A percentile compares a stretch with the other conserved stretches of the same genome.
Conservation (phyloP, 2,113 vertebrate genomes). For the Oenanthe oenanthe region DNA sequence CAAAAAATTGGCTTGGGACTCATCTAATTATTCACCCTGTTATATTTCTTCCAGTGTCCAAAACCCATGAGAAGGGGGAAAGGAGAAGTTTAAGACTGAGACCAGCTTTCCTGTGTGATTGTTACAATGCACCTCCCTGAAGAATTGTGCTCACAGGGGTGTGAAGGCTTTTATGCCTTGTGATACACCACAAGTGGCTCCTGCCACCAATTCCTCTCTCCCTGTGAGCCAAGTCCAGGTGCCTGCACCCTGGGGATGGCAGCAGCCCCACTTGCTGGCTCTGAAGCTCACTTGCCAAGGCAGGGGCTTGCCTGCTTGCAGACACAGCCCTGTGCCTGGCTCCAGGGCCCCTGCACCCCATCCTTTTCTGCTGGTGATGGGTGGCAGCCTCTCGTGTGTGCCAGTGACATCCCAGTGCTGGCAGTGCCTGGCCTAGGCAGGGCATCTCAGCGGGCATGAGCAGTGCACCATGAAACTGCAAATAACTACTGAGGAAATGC, state of each 20-base stretch:
- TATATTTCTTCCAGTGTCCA: background rate
- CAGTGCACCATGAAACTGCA: background rate
- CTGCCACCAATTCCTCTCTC: background rate
- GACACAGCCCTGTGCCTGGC: rapidly evolving
- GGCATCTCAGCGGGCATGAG: background rate
- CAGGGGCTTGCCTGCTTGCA: background rate
- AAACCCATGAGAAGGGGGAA: background rate
- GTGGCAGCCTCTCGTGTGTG: rapidly evolving
- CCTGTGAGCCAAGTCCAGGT: background rate
- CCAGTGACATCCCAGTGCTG: background rate
- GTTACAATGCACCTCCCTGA: background rate
- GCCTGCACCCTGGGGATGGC: background rate
- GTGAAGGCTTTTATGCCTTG: background rate
- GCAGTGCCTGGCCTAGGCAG: background rate
- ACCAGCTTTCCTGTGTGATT: background rate
- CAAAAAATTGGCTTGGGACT: background rate
- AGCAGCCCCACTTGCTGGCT: background rate
- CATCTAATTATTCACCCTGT: background rate
- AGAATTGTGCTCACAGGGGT: rapidly evolving
- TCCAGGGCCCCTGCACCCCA: background rate
- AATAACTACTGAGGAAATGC: background rate
- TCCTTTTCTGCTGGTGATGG: background rate
- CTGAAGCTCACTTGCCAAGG: background rate
- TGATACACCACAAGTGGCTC: rapidly evolving
- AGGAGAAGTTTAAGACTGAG: background rate